Evolutionary conservation across 2,888 invertebrate species (phyloP).

Genomic region (Cheilosia urbana): DNA sequence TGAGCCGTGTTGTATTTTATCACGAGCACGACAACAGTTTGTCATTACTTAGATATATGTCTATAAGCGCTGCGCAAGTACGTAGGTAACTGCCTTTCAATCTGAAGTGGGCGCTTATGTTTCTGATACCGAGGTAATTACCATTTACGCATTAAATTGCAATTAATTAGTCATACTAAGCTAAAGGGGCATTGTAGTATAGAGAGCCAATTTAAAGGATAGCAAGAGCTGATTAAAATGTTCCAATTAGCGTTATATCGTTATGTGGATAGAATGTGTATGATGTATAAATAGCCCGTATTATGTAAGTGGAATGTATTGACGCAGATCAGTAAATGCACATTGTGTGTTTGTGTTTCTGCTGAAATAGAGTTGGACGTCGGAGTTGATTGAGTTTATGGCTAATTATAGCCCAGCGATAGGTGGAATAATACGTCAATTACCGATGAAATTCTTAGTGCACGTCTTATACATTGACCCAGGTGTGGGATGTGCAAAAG

Average conservation of each 20-base stretch:
- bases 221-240: not conserved
- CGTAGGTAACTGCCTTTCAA: not conserved
- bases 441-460: no score
- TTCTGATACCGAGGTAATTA: not conserved
- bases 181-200: not conserved
- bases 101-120: not conserved
- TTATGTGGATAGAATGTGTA: not conserved
- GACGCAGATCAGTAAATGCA: not conserved
- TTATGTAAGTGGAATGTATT: not conserved
- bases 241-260: not conserved
- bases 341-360: no score
- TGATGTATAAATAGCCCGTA: not conserved
- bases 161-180: not conserved
- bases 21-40: not conserved
- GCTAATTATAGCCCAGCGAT: no score
- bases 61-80: not conserved
- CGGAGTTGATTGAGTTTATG: not conserved
- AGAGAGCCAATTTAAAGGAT: not conserved
- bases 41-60: conserved; percentile 2
- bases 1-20: not conserved
- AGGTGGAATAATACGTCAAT: no score
- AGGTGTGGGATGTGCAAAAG: no score
- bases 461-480: no score
- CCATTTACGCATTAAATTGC: not conserved
- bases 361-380: not conserved